Base-by-base conservation (phyloP, 2,113 vertebrate species). In the Xiphias gladius region DNA sequence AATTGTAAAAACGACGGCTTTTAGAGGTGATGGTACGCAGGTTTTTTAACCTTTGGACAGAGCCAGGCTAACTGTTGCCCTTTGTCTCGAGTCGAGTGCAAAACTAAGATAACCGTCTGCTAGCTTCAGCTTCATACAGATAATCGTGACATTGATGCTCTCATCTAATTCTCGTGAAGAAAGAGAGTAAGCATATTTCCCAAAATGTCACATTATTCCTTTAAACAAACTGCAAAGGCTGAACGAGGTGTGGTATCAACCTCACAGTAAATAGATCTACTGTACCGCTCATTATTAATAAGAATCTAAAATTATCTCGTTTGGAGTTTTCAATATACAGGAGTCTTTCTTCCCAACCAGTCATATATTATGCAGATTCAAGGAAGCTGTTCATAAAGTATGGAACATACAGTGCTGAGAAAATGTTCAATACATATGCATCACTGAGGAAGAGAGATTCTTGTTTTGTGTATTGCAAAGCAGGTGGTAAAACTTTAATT, bases 321-420 rank as follows among this genome's bases (percentile, higher is more conserved):
- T 85, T 64, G 48, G 7, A 72, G 14, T 59, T 22, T 71, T 76
- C 61, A 79, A 71, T 71, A 64, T 62, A 88, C 62, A 59, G 22
- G 58, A 68, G 37, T 8, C 63, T 63, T 79, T 50, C 75, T 79
- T 20, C n/a, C 30, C 46, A 32, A 58, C 3, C 17, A 28, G 24
- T 76, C 8, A 70, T 77, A 43, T 75, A 73, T 62, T 82, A 82
- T 84, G 68, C 69, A 86, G 66, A 30, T n/a, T 24, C 43, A 73
- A 64, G 57, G 64, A 82, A 10, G 50, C 66, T 70, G 57, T 54
- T 67, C 81, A 81, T 73, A 39, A 16, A 64, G 50, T 72, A 70
- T 26, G 79, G 20, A 32, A 7, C 39, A 67, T 66, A 69, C 37
- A 79, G 24, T 54, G 50, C 59, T 54, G 58, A 39, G 35, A 65